These are phyloP conservation scores for Phymorhynchus buccinoides DNA, from an alignment of 1,140 invertebrate genomes.

Conservation along the genomic window DNA sequence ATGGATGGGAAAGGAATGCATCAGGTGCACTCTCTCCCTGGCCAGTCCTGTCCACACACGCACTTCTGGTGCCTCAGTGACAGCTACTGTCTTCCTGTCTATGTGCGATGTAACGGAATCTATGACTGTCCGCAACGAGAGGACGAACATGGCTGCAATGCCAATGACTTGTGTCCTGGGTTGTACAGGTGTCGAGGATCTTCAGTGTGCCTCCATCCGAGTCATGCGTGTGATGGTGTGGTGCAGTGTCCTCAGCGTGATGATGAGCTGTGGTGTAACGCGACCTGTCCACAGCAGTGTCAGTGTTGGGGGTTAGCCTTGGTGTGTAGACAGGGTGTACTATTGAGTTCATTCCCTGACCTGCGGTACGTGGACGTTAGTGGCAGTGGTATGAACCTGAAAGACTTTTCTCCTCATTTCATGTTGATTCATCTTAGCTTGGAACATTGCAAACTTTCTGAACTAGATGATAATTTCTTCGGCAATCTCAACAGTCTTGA, in stretches of 20 bases:
- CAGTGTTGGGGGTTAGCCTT: slow-evolving; percentile 19
- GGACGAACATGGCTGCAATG: slow-evolving; percentile 7
- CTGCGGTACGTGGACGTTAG: slow-evolving; percentile 12
- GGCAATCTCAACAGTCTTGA: slow-evolving; percentile 2
- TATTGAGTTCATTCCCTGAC: not conserved
- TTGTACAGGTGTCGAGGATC: slow-evolving; percentile 30
- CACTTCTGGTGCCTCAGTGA: slow-evolving; percentile 15
- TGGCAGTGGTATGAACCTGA: not conserved
- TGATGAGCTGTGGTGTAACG: slow-evolving; percentile 38
- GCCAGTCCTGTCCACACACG: not conserved
- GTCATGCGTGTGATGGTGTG: slow-evolving; percentile 18
- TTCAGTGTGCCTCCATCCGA: too few species aligned
- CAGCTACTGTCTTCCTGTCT: slow-evolving; percentile 16
- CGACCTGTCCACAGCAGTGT: slow-evolving; percentile 46
- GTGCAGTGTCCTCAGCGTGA: slow-evolving; percentile 41
- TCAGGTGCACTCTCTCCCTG: too few species aligned
- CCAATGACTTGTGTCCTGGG: slow-evolving; percentile 32
- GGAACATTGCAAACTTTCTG: not conserved
- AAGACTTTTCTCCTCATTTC: not conserved
- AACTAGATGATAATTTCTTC: not conserved
- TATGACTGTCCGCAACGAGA: slow-evolving; percentile 11
- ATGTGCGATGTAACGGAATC: slow-evolving; percentile 30
- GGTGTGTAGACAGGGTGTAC: not conserved
- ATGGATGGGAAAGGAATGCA: too few species aligned
- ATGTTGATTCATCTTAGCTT: not conserved